A percentile compares a stretch with the other conserved stretches of the same genome.
phyloP scores from a whole-genome alignment of 2,113 vertebrate species.

The Grus americana region DNA sequence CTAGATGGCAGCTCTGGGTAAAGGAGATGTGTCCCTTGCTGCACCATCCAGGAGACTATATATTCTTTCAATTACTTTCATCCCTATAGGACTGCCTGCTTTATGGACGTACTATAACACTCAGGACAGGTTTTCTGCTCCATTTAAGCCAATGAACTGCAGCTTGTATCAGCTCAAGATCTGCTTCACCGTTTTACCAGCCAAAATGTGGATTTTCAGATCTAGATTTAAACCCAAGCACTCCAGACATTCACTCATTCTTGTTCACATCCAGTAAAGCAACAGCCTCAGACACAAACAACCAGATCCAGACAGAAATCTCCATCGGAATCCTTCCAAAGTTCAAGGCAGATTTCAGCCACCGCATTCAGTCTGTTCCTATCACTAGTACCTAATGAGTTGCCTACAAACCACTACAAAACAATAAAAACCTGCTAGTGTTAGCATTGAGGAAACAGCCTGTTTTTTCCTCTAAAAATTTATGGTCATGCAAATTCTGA shows the following conservation, averaged over 20 bases:
- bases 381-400: not conserved
- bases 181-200: not conserved
- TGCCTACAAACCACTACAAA: conserved; percentile 5
- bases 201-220: not conserved
- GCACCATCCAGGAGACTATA: not conserved
- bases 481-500: conserved; percentile 45
- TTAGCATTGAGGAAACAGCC: conserved; percentile 41
- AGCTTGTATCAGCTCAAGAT: not conserved
- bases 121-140: not conserved
- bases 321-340: not conserved
- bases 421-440: conserved; percentile 35
- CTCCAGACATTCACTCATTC: not conserved
- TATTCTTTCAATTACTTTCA: not conserved
- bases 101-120: not conserved
- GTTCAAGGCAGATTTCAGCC: not conserved
- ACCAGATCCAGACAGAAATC: not conserved
- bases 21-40: not conserved
- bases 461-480: conserved; percentile 36
- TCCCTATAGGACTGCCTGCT: not conserved
- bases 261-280: not conserved
- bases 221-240: not conserved
- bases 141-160: not conserved
- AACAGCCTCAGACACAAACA: not conserved
- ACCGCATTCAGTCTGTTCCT: not conserved
- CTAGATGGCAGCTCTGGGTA: not conserved